phyloP scores from a whole-genome alignment of 2,888 invertebrate genomes.

The Cephus runcator region DNA sequence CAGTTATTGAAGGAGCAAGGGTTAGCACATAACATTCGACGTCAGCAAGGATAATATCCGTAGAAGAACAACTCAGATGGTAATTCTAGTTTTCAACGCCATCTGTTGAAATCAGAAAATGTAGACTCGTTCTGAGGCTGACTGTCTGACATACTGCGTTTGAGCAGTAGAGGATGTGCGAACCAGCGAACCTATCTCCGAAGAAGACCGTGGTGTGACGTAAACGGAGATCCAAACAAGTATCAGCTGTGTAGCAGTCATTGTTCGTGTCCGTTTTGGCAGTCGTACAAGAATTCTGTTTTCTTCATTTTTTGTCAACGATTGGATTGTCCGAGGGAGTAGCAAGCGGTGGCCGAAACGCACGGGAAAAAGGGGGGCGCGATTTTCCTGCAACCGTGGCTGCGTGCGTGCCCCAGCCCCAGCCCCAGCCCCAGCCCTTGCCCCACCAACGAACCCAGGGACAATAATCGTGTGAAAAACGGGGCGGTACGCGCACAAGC shows the following conservation, averaged over 20 bases:
- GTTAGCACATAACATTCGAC: neutral
- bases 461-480: slow-evolving; percentile 63
- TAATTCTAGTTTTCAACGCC: neutral
- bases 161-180: slow-evolving; percentile 6
- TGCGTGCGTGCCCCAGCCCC: slow-evolving; percentile 41
- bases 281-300: slow-evolving; percentile 46
- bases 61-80: neutral
- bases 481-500: slow-evolving; percentile 70
- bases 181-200: slow-evolving; percentile 44
- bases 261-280: slow-evolving; percentile 58
- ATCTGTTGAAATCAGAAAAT: neutral
- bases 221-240: slow-evolving; percentile 64
- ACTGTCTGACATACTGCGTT: neutral
- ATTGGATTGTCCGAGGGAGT: neutral
- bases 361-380: slow-evolving; percentile 29
- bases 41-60: neutral
- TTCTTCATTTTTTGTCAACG: slow-evolving; percentile 32
- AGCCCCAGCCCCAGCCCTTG: slow-evolving; percentile 33
- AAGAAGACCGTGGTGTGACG: slow-evolving; percentile 55
- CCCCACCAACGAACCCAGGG: slow-evolving; percentile 45
- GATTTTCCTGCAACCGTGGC: slow-evolving; percentile 40
- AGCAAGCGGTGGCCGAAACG: slow-evolving; percentile 26
- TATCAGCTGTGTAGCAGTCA: slow-evolving; percentile 64
- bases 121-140: neutral
- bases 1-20: neutral